Evolutionary conservation across 2,888 invertebrate species (phyloP), one percentile per base, ranked within the genome.

Genomic region (Dynastes grantii): DNA sequence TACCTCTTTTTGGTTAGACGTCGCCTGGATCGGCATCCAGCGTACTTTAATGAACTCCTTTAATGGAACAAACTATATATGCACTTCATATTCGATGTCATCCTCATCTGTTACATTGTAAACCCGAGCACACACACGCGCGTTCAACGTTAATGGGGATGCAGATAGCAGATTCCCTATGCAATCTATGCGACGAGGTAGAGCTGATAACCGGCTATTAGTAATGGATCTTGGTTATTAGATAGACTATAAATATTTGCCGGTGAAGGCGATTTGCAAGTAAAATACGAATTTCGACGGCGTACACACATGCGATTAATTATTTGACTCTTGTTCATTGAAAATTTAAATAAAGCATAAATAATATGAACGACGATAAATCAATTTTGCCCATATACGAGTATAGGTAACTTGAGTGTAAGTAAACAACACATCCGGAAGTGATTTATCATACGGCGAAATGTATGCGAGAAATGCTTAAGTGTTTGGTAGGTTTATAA

Each of bases 341-440:
- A 68, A 68, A 68, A 68, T 68, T 68, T 68, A 68, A 68, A 68
- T 68, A 68, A 68, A 68, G 29, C 51, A 68, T 68, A 68, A 68
- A 68, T 68, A 68, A 68, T 13, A 29, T 29, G 68, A 68, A 49
- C 29, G 68, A 51, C 51, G 29, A 68, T 53, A 68, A 68, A 68
- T 68, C 68, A 68, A 51, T 49, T 68, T 68, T 68, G 22, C 51
- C 68, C 68, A 29, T 68, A 68, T 68, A 68, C 22, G 65, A n/a
- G n/a, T 22, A 13, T 22, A 2, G 3, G 63, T 68, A 51, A 13
- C 22, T 49, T 51, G 51, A 51, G 29, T 32, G 49, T 51, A 27
- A 68, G 68, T 27, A 68, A 68, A 68, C 68, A 68, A 53, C 27
- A 51, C 51, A 51, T 45, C n/a, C 45, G 49, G 32, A 67, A 22